Conservation (phyloP, 2,888 invertebrate genomes). For the Zootermopsis nevadensis region DNA sequence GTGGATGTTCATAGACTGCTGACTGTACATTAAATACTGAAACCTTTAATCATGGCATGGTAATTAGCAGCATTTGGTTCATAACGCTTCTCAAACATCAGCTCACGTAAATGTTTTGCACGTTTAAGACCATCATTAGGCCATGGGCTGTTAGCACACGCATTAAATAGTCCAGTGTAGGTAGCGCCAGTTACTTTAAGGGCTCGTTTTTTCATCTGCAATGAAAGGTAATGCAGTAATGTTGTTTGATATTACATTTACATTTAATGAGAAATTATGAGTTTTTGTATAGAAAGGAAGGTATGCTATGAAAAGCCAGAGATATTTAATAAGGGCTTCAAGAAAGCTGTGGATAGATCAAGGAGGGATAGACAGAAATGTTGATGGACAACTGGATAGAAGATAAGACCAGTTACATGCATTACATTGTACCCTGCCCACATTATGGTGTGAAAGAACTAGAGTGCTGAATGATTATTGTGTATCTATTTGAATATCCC, state of each 20-base stretch:
- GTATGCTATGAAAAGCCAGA: too few relatives aligned
- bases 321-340: too few relatives aligned
- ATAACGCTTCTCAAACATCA: slow-evolving; percentile 76
- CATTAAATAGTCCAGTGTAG: slow-evolving; percentile 89
- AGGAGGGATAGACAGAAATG: too few relatives aligned
- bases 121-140: slow-evolving; percentile 74
- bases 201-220: slow-evolving; percentile 79
- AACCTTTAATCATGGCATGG: slow-evolving; percentile 87
- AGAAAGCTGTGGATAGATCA: too few relatives aligned
- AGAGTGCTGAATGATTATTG: too few relatives aligned
- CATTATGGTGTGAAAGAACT: too few relatives aligned
- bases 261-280: too few relatives aligned
- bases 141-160: slow-evolving; percentile 85
- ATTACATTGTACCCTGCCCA: too few relatives aligned
- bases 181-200: slow-evolving; percentile 76
- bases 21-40: not conserved
- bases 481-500: too few relatives aligned
- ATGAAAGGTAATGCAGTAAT: slow-evolving; percentile 25
- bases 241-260: not conserved
- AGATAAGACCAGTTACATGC: too few relatives aligned
- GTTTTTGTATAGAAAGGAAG: too few relatives aligned
- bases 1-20: not conserved
- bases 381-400: too few relatives aligned
- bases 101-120: slow-evolving; percentile 73
- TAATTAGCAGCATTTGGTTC: slow-evolving; percentile 81